These are phyloP conservation scores for Aricia artaxerxes DNA, from an alignment of 2,888 invertebrate species.

Conservation along the genomic window DNA sequence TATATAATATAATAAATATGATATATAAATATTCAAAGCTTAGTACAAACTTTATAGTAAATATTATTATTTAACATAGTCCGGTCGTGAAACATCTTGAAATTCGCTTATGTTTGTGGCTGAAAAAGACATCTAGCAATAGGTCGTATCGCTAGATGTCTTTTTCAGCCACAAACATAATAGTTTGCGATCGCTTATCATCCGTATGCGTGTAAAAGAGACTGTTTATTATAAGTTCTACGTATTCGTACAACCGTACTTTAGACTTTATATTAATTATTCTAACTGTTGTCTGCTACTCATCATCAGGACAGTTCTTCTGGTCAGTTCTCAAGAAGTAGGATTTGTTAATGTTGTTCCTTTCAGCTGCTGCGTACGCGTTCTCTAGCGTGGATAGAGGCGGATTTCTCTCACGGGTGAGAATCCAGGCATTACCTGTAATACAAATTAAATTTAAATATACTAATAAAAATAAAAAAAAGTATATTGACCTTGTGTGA, in stretches of 20 bases:
- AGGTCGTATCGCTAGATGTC: too few species aligned
- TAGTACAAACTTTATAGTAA: background rate
- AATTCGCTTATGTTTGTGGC: background rate
- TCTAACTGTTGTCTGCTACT: slow-evolving; percentile 28
- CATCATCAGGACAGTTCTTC: slow-evolving; percentile 71
- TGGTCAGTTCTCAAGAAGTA: slow-evolving; percentile 83
- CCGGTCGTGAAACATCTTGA: background rate
- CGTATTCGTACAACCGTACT: background rate
- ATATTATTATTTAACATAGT: background rate
- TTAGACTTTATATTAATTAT: background rate
- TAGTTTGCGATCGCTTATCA: too few species aligned
- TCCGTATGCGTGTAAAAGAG: too few species aligned
- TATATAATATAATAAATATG: too few species aligned
- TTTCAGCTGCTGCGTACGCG: slow-evolving; percentile 80
- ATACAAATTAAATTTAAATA: slow-evolving; percentile 34
- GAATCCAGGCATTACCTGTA: slow-evolving; percentile 81
- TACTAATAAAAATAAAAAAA: too few species aligned
- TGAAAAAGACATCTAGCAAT: too few species aligned
- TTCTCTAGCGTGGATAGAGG: slow-evolving; percentile 78
- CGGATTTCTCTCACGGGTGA: slow-evolving; percentile 82
- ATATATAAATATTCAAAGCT: background rate
- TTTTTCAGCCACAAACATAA: background rate
- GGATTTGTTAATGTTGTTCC: slow-evolving; percentile 78
- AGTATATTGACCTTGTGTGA: too few species aligned
- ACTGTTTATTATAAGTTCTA: background rate